Evolutionary conservation across 1,140 invertebrate species (phyloP).

Genomic region (Trichonephila clavata): DNA sequence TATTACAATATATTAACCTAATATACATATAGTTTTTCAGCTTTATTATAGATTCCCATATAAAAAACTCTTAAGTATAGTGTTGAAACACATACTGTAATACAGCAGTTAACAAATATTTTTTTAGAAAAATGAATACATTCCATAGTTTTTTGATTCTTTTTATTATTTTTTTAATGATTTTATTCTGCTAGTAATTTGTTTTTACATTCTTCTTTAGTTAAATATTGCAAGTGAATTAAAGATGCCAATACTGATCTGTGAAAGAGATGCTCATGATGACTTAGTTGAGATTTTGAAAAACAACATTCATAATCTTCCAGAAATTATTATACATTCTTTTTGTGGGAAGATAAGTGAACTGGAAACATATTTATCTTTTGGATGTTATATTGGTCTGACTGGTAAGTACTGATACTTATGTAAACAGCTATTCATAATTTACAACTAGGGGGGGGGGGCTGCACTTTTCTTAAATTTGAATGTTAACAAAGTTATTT

Average conservation of each 20-base stretch:
- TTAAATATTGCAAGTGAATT: constrained; percentile 92
- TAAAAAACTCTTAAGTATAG: too few relatives aligned
- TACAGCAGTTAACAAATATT: neutral
- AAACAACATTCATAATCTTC: constrained; percentile 77
- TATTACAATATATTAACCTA: too few relatives aligned
- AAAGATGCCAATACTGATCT: constrained; percentile 93
- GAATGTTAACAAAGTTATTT: too few relatives aligned
- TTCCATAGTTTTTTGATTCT: neutral
- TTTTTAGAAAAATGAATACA: neutral
- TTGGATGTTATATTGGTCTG: constrained; percentile 92
- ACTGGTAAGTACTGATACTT: constrained; percentile 84
- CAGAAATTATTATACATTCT: constrained; percentile 92
- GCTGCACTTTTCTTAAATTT: too few relatives aligned
- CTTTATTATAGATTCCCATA: too few relatives aligned
- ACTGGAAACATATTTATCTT: constrained; percentile 91
- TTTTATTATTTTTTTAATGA: neutral
- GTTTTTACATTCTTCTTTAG: constrained; percentile 81
- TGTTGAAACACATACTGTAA: too few relatives aligned
- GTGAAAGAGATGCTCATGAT: constrained; percentile 93
- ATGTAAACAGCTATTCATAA: too few relatives aligned
- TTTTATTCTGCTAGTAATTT: neutral
- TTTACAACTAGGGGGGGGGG: too few relatives aligned
- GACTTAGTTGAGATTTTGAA: constrained; percentile 85
- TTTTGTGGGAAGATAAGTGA: constrained; percentile 94
- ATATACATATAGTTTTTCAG: too few relatives aligned